phyloP scores from a whole-genome alignment of 2,888 invertebrate species.

The Exephanes ischioxanthus region DNA sequence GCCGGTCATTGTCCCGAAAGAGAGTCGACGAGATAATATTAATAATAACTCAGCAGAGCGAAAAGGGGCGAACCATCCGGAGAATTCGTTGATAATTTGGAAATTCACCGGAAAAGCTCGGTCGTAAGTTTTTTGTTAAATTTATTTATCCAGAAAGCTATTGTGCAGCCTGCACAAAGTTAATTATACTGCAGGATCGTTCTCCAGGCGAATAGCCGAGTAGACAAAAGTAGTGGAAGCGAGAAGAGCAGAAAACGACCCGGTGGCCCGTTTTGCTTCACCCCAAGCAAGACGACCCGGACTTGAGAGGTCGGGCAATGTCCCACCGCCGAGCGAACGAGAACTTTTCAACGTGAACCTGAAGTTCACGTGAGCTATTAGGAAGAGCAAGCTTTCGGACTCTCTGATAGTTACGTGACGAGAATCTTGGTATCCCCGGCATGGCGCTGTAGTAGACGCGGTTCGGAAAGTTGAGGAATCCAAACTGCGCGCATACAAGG shows the following conservation, averaged over 20 bases:
- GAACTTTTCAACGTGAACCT: conserved; percentile 38
- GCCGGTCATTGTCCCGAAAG: neutral
- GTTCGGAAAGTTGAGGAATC: conserved; percentile 5
- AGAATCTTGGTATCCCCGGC: neutral
- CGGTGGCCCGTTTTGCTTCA: conserved; percentile 18
- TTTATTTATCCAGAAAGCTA: conserved; percentile 21
- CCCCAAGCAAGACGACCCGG: neutral
- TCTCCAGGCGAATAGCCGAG: conserved; percentile 28
- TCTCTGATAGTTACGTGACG: conserved; percentile 37
- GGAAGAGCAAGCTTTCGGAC: conserved; percentile 42
- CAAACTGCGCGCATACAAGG: neutral
- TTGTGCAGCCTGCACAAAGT: conserved; percentile 38
- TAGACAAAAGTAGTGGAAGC: neutral
- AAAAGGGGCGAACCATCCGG: neutral
- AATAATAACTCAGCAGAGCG: neutral
- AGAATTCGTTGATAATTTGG: neutral
- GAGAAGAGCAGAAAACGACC: neutral
- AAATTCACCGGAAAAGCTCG: neutral
- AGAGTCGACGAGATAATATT: neutral
- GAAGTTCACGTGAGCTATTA: conserved; percentile 47
- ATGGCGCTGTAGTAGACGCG: conserved; percentile 18
- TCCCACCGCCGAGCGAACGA: neutral
- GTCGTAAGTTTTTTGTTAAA: conserved; percentile 1
- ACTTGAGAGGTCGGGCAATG: conserved; percentile 9
- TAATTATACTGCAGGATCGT: conserved; percentile 44